Evolutionary conservation across 1,140 invertebrate genomes (phyloP).

Genomic region (Trissolcus basalis): DNA sequence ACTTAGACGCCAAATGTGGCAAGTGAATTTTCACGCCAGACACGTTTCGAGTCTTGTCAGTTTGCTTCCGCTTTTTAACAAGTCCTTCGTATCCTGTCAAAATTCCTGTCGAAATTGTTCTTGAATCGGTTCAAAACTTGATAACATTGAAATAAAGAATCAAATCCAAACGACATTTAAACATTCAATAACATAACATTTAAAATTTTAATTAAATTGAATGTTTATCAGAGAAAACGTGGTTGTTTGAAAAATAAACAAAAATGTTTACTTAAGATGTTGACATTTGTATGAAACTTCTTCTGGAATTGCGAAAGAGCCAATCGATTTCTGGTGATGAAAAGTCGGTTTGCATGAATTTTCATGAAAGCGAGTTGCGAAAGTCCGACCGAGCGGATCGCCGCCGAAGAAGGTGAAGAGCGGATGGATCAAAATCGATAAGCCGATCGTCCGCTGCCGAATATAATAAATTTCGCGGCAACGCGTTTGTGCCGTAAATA

Average conservation of each 20-base stretch:
- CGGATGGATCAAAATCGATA: slow-evolving; percentile 25
- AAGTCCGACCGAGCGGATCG: neutral
- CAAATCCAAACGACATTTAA: neutral
- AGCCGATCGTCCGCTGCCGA: slow-evolving; percentile 6
- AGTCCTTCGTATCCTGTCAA: slow-evolving; percentile 34
- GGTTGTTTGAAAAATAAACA: too few species aligned
- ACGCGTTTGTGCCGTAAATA: slow-evolving; percentile 34
- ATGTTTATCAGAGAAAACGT: too few species aligned
- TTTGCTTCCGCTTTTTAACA: slow-evolving; percentile 64
- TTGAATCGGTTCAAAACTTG: neutral
- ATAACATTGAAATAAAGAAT: neutral
- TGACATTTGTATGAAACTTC: too few species aligned
- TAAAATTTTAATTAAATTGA: too few species aligned
- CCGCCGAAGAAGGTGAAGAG: neutral
- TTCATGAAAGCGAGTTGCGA: slow-evolving; percentile 3
- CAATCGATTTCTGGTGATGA: neutral
- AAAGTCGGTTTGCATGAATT: slow-evolving; percentile 6
- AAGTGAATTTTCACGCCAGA: slow-evolving; percentile 61
- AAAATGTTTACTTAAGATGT: too few species aligned
- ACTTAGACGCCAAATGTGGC: slow-evolving; percentile 36
- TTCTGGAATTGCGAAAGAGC: neutral
- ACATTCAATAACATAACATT: too few species aligned
- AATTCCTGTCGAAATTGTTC: slow-evolving; percentile 4
- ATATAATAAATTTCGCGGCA: slow-evolving; percentile 25
- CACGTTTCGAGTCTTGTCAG: slow-evolving; percentile 67